phyloP scores from a whole-genome alignment of 2,113 vertebrate species.

The Cyrtonyx montezumae region DNA sequence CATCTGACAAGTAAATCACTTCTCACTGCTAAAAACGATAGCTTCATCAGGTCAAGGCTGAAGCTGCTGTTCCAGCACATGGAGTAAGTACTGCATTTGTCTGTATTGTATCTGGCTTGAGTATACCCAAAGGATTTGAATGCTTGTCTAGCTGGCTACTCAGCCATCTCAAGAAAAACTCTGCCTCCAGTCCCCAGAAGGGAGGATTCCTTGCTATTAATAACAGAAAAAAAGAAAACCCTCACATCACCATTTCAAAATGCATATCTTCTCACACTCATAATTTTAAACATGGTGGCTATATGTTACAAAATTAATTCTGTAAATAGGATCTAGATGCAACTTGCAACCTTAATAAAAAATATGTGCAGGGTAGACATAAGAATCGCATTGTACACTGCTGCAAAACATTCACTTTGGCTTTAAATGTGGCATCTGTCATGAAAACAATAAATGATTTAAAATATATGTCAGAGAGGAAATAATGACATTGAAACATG shows the following conservation, averaged over 20 bases:
- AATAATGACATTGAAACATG: neutral
- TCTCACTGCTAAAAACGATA: conserved; percentile 45
- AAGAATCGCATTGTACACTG: neutral
- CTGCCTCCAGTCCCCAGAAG: neutral
- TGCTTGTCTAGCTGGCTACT: conserved; percentile 4
- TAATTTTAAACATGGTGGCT: neutral
- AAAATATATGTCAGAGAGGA: neutral
- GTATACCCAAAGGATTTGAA: conserved; percentile 25
- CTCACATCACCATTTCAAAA: neutral
- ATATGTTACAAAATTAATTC: neutral
- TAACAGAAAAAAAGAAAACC: neutral
- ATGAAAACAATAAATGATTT: conserved; percentile 21
- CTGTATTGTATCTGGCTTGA: conserved; percentile 43
- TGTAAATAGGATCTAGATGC: neutral
- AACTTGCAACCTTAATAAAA: neutral
- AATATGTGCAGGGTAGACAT: neutral
- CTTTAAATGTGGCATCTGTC: neutral
- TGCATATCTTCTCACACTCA: neutral
- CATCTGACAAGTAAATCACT: conserved; percentile 48
- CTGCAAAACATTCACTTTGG: neutral
- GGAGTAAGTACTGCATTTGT: conserved; percentile 48
- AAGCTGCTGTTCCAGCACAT: conserved; percentile 37
- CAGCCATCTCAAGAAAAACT: neutral
- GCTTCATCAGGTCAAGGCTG: conserved; percentile 57
- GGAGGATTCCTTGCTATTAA: neutral